A percentile compares a stretch with the other conserved stretches of the same genome.
phyloP scores from a whole-genome alignment of 2,888 invertebrate genomes.

The Clepsis dumicolana region DNA sequence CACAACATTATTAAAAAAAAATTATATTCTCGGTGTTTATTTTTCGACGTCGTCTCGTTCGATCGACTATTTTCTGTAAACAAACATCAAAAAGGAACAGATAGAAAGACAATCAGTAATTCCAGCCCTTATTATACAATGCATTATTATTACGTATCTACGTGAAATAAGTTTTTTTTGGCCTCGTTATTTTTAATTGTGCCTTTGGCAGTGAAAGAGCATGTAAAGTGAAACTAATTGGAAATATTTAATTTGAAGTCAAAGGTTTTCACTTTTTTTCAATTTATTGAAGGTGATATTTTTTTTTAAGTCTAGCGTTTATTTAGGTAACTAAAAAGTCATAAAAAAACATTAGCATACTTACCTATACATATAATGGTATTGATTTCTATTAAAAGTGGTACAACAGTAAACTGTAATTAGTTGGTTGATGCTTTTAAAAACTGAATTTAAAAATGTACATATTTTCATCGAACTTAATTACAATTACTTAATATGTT shows the following conservation, averaged over 20 bases:
- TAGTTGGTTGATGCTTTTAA: no score
- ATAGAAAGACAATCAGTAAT: background rate
- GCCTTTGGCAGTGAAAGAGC: background rate
- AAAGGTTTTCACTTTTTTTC: background rate
- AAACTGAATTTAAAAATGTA: no score
- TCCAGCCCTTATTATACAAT: background rate
- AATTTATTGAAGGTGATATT: background rate
- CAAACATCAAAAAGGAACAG: background rate
- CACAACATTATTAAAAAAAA: no score
- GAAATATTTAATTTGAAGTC: constrained; percentile 2
- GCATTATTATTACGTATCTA: background rate
- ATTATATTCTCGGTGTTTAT: background rate
- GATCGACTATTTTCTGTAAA: background rate
- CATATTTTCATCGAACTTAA: no score
- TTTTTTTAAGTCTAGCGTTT: no score
- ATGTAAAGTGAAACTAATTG: background rate
- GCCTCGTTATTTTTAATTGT: constrained; percentile 30
- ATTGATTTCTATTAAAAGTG: no score
- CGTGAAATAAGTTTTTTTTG: background rate
- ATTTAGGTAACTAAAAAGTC: no score
- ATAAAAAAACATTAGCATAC: no score
- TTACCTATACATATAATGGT: no score
- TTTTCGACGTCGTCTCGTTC: background rate
- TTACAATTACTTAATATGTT: no score
- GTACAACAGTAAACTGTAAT: no score